Conservation (phyloP, 2,113 vertebrate species). For the Passerina amoena region DNA sequence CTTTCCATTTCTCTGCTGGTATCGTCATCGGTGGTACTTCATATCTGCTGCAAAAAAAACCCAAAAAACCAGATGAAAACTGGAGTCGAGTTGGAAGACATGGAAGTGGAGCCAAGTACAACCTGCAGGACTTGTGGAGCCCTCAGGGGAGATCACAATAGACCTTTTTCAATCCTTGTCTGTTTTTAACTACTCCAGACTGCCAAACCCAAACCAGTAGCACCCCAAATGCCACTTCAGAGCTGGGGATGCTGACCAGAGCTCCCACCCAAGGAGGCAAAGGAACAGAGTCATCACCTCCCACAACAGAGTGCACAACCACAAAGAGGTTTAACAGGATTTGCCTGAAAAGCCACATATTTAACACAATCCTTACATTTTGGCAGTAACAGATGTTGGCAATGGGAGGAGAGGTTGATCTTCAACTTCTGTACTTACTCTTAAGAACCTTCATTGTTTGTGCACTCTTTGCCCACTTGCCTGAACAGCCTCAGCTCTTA, state of each 20-base stretch:
- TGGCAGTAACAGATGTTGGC: not conserved
- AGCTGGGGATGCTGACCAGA: not conserved
- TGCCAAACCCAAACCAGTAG: not conserved
- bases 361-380: fast-evolving
- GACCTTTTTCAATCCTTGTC: not conserved
- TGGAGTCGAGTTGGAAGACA: fast-evolving
- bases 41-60: too few species aligned
- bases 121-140: not conserved
- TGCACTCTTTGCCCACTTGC: not conserved
- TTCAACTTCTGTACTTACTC: not conserved
- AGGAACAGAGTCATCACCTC: not conserved
- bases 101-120: fast-evolving
- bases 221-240: not conserved
- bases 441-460: not conserved
- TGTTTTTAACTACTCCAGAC: not conserved
- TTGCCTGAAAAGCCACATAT: not conserved
- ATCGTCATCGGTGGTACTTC: too few species aligned
- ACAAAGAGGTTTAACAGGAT: not conserved
- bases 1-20: not conserved
- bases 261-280: not conserved
- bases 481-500: not conserved
- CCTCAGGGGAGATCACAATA: not conserved
- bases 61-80: not conserved
- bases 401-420: not conserved
- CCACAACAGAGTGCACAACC: not conserved